phyloP scores from a whole-genome alignment of 1,140 invertebrate species.

The Chlorops oryzae region DNA sequence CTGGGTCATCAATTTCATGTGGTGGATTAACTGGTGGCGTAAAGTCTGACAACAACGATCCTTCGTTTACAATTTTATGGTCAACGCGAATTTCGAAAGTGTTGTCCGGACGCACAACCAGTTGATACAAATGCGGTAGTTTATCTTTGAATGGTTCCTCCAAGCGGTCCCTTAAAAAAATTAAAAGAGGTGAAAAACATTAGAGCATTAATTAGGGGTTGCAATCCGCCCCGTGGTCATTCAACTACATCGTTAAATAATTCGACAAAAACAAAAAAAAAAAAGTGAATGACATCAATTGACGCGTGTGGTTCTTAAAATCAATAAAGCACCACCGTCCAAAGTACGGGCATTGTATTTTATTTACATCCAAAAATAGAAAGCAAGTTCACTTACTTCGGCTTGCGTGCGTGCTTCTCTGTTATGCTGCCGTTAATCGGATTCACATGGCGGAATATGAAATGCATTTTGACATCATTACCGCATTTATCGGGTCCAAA shows the following conservation, averaged over 20 bases:
- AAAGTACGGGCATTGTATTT: no score
- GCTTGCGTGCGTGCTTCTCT: constrained; percentile 89
- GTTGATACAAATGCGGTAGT: constrained; percentile 88
- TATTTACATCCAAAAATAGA: no score
- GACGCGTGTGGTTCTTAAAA: no score
- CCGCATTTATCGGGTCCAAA: constrained; percentile 99
- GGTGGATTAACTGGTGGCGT: constrained; percentile 91
- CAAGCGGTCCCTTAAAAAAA: constrained; percentile 61
- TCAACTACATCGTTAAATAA: no score
- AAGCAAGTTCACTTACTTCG: constrained; percentile 52
- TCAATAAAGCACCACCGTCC: no score
- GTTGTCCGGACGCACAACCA: constrained; percentile 86
- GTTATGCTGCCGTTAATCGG: constrained; percentile 82
- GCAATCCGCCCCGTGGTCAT: no score
- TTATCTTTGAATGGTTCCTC: constrained; percentile 93
- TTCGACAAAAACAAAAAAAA: constrained; percentile 9
- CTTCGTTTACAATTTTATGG: constrained; percentile 74
- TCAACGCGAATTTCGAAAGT: constrained; percentile 66
- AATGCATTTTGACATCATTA: constrained; percentile 92
- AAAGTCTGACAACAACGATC: constrained; percentile 84
- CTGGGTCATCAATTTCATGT: constrained; percentile 90
- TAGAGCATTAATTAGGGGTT: no score
- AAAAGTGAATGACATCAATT: constrained; percentile 14
- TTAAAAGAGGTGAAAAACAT: constrained; percentile 10
- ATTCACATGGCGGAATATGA: constrained; percentile 96